phyloP scores from a whole-genome alignment of 2,797 vertebrate genomes.

The Anomalospiza imberbis region DNA sequence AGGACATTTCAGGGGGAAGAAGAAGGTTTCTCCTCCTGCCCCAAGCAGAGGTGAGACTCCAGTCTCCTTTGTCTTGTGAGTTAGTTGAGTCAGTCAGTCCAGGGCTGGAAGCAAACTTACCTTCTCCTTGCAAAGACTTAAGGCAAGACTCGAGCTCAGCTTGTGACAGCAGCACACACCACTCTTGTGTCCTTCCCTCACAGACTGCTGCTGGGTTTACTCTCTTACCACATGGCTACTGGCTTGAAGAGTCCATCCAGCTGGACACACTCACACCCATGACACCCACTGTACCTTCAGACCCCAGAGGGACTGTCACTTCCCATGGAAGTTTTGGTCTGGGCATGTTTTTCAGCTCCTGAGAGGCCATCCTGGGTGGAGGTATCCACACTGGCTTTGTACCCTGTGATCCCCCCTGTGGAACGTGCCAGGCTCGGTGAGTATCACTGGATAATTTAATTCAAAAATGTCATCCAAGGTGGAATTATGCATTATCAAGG shows the following conservation, averaged over 20 bases:
- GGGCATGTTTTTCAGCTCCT: neutral
- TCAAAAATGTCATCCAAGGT: neutral
- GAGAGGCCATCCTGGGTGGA: neutral
- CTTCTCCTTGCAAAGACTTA: neutral
- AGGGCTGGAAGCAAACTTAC: neutral
- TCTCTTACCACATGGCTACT: neutral
- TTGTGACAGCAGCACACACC: neutral
- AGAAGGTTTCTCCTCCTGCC: neutral
- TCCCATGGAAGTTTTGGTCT: neutral
- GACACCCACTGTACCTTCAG: neutral
- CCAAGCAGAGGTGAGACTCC: neutral
- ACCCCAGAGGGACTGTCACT: no score
- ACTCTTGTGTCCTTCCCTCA: no score
- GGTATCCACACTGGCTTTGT: rapidly evolving
- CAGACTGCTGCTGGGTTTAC: neutral
- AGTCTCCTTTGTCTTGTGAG: neutral
- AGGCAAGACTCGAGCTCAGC: neutral
- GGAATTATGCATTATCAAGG: neutral
- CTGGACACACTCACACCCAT: neutral
- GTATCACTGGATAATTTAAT: neutral
- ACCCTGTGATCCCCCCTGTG: rapidly evolving
- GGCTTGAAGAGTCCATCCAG: neutral
- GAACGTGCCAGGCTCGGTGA: rapidly evolving
- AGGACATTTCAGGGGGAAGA: neutral
- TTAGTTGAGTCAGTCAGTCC: neutral